Evolutionary conservation across 2,113 vertebrate species (phyloP), one percentile per base, ranked within the genome.

Genomic region (Hippocampus mohnikei): DNA sequence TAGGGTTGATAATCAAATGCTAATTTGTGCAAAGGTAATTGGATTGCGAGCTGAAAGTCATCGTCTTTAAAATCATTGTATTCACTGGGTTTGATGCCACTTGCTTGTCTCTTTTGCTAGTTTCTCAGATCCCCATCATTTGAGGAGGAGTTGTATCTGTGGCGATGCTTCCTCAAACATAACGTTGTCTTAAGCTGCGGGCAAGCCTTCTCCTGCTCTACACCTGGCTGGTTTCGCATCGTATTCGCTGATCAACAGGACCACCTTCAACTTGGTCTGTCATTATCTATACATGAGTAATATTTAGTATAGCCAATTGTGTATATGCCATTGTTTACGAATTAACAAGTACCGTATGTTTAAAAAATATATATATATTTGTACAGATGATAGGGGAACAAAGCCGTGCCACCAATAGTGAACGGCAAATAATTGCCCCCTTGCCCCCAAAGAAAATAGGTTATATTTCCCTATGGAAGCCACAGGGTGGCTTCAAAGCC

Each of bases 161-260:
- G 95, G 95, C 93, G 85, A 27, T 76, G 84, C 63, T 95, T 99
- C 79, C 88, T 98, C 76, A 91, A 91, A 46, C 94, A 95, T 84
- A 97, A 95, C 69, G 91, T 99, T 71, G 83, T 98, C 58, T 75
- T 98, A 66, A 94, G 91, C 76, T 94, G 87, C 0, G 97, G 97
- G 27, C 95, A 95, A 85, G 91, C 93, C 21, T 98, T 98, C 69
- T 88, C 81, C 68, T 98, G 96, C 71, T 87, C 88, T 60, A 93
- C 94, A 18, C 97, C 97, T 0, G 97, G 97, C 5, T 99, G 97
- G 97, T 98, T 99, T 86, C 94, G 97, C 21, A 81, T 99, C 13
- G 84, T 99, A 84, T 98, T 99, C 78, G 86, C 96, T 3, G 93
- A 95, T 76, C 87, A 93, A 69, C 90, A 90, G 27, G 86, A 88